Evolutionary conservation across 2,888 invertebrate species (phyloP), one percentile per base, ranked within the genome.

Genomic region (Nasonovia ribisnigri): DNA sequence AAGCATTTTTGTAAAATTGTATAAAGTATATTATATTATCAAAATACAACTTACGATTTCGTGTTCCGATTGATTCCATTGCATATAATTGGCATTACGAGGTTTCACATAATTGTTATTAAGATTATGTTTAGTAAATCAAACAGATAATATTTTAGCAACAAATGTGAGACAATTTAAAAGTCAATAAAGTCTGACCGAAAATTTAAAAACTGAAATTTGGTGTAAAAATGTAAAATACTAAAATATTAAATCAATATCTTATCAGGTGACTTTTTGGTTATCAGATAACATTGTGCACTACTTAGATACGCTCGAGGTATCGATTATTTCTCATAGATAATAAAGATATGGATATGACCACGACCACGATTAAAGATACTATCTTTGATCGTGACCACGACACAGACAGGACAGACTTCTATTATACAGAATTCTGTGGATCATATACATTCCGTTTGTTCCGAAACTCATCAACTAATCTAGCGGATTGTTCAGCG

Each of bases 241-340:
- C 29, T 3, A 67, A 60, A 77, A 77, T 36, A 43, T 51, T 42
- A 42, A 84, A 29, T 54, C 26, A n/a, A 51, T 46, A 77, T 51
- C 42, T 91, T 91, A 91, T 91, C 91, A 84, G 84, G 84, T 91
- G 91, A 91, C 84, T 84, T 91, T 91, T 51, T 2, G 20, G 91
- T 84, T 91, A 91, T 91, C 91, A 91, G 51, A 91, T 54, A 91
- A 84, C 42, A 16, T n/a, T 26, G n/a, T 86, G n/a, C 13, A 29
- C 16, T 46, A 48, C 0, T 16, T 46, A 29, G 46, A 46, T 86
- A 29, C 46, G 8, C 20, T 43, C 11, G 26, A 4, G 11, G 43
- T 84, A 43, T 84, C 11, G 26, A 84, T 26, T 26, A 43, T 84
- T 84, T 84, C 1, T n/a, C n/a, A n/a, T n/a, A n/a, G n/a, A n/a